Conservation (phyloP, 2,888 invertebrate genomes). For the Pachymerium ferrugineum region DNA sequence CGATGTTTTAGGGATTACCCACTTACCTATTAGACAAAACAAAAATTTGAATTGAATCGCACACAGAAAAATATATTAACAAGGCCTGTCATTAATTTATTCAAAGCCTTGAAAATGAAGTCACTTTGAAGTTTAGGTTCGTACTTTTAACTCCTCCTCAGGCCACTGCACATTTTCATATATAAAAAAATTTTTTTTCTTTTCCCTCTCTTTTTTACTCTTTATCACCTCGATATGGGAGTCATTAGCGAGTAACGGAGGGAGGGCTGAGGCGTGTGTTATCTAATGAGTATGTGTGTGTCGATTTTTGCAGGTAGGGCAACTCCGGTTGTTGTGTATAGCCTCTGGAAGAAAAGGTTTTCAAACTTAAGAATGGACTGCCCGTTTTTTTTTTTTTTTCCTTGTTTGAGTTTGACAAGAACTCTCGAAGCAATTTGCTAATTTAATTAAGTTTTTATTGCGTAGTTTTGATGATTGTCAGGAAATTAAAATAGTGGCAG, state of each 20-base stretch:
- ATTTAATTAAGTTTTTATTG: slow-evolving; percentile 32
- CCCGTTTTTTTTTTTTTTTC: too few species aligned
- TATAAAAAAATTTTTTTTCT: not conserved
- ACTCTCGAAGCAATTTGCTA: slow-evolving; percentile 28
- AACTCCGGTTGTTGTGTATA: not conserved
- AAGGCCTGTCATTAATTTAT: not conserved
- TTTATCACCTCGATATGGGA: slow-evolving; percentile 13
- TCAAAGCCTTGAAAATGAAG: not conserved
- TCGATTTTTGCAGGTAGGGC: not conserved
- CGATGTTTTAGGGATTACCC: too few species aligned
- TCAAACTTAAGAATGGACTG: not conserved
- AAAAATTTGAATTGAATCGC: too few species aligned
- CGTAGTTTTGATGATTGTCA: slow-evolving; percentile 31
- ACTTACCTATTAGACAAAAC: too few species aligned
- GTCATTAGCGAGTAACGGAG: not conserved
- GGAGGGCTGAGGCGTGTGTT: not conserved
- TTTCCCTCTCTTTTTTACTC: not conserved
- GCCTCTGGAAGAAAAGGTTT: not conserved
- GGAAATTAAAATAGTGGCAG: slow-evolving; percentile 29
- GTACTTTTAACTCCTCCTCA: not conserved
- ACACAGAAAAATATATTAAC: too few species aligned
- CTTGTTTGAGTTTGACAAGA: slow-evolving; percentile 7
- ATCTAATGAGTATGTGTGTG: slow-evolving; percentile 13
- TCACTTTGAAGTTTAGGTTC: too few species aligned
- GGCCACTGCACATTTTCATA: not conserved